Percentiles rank a stretch among this genome's conserved stretches.
These are phyloP conservation scores for Alcis repandata DNA, from an alignment of 2,888 invertebrate species.

Conservation along the genomic window DNA sequence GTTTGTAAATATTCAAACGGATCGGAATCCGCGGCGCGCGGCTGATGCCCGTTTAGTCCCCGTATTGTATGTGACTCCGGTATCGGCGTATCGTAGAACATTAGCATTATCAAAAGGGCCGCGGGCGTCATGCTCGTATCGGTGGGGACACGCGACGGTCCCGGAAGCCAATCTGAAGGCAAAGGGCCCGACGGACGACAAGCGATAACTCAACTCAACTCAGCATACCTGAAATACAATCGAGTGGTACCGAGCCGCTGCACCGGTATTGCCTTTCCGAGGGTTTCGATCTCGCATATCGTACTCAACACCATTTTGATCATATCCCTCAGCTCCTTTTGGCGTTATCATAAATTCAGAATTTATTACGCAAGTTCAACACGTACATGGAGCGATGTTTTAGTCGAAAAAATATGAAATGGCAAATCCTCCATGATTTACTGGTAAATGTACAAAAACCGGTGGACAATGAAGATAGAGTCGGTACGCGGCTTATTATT, in stretches of 20 bases:
- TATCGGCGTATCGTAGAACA: conserved; percentile 78
- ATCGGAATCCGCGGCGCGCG: conserved; percentile 65
- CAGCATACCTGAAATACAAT: conserved; percentile 80
- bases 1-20: conserved; percentile 65
- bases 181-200: conserved; percentile 77
- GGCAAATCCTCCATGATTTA: conserved; percentile 37
- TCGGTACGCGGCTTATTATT: conserved; percentile 43
- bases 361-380: conserved; percentile 35
- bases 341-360: conserved; percentile 44
- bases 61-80: conserved; percentile 75
- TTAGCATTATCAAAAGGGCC: conserved; percentile 85
- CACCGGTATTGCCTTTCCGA: conserved; percentile 67
- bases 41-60: conserved; percentile 76
- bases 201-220: conserved; percentile 81
- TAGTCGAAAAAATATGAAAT: conserved; percentile 28
- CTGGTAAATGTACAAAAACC: conserved; percentile 27
- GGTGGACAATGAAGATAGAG: conserved; percentile 37
- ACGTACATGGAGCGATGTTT: conserved; percentile 28
- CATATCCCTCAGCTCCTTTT: conserved; percentile 40
- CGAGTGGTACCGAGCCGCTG: conserved; percentile 70
- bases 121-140: conserved; percentile 81
- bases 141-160: conserved; percentile 77
- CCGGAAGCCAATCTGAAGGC: conserved; percentile 80
- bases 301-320: conserved; percentile 53
- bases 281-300: conserved; percentile 51